Base-by-base conservation (phyloP, 2,888 invertebrate species). In the Leucophora obtusa region DNA sequence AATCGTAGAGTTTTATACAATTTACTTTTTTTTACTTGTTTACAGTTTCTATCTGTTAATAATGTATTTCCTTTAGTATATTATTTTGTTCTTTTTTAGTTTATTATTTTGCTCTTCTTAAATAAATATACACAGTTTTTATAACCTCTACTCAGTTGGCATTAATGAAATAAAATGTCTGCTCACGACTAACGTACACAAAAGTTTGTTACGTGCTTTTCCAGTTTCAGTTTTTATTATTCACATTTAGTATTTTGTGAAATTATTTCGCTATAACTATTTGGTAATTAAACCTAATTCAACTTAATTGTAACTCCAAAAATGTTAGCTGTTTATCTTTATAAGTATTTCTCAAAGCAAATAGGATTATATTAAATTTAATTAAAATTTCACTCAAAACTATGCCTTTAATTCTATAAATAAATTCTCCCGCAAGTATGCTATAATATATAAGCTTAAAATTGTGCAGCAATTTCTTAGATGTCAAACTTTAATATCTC, bases 51-150 rank as follows among this genome's bases (percentile, higher is more conserved):
- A n/a, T n/a, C n/a, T n/a, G n/a, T n/a, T n/a, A n/a, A n/a, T n/a
- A n/a, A n/a, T n/a, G n/a, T n/a, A n/a, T n/a, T n/a, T n/a, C n/a
- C 38, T 51, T 56, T 63, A 56, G 33, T 9, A 28, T 24, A 28
- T 24, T 28, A 56, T 56, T 56, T 56, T 53, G 2, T 51, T n/a
- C 10, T 14, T 56, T 28, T 24, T 56, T 9, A 14, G 54, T 28
- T 1, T 18, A 24, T 18, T 53, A 2, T 28, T 17, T 21, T n/a
- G 7, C n/a, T 14, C 14, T 1, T n/a, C 43, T n/a, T 47, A n/a
- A 47, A 47, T 47, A 47, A 47, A 47, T 47, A 47, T 47, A n/a
- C 15, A 6, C 28, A 56, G n/a, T 15, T 15, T 56, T 54, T 54
- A 62, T 71, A 11, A 35, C 60, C 53, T 6, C 10, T 24, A 24